A percentile compares a stretch with the other conserved stretches of the same genome.
These are phyloP conservation scores for Bettongia penicillata DNA, from an alignment of 2,113 vertebrate species.

Conservation along the genomic window DNA sequence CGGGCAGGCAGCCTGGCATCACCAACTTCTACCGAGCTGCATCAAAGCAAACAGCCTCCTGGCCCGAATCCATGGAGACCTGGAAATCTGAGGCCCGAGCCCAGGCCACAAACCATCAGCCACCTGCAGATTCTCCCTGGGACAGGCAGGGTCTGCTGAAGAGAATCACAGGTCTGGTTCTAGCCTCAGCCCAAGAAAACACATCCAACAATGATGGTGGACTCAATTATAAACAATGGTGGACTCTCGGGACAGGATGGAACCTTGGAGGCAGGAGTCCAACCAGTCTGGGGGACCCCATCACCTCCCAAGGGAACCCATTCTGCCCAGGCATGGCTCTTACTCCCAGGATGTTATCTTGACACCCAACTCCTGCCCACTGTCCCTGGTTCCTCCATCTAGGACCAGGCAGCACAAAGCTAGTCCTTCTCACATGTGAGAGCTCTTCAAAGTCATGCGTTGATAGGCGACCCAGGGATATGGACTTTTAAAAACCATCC, in stretches of 20 bases:
- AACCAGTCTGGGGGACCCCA: not conserved
- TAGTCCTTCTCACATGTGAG: not conserved
- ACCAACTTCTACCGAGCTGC: not conserved
- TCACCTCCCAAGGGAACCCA: not conserved
- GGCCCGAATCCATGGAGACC: not conserved
- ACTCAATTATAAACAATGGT: not conserved
- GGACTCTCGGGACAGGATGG: too few species aligned
- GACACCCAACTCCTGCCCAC: not conserved
- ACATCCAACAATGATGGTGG: not conserved
- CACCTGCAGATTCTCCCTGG: not conserved
- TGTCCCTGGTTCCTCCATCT: not conserved
- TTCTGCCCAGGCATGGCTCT: too few species aligned
- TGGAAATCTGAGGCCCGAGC: not conserved
- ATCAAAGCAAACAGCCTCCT: not conserved
- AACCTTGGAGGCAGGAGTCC: not conserved
- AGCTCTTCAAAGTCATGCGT: not conserved
- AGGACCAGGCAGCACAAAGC: not conserved
- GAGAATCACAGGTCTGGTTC: not conserved
- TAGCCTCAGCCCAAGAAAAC: not conserved
- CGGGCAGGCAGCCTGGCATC: fast-evolving
- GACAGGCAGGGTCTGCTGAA: not conserved
- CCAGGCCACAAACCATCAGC: too few species aligned
- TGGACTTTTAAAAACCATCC: not conserved
- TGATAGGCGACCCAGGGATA: not conserved
- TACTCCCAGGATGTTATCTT: too few species aligned